Evolutionary conservation across 2,113 vertebrate genomes (phyloP).

Genomic region (Barnardius zonarius): DNA sequence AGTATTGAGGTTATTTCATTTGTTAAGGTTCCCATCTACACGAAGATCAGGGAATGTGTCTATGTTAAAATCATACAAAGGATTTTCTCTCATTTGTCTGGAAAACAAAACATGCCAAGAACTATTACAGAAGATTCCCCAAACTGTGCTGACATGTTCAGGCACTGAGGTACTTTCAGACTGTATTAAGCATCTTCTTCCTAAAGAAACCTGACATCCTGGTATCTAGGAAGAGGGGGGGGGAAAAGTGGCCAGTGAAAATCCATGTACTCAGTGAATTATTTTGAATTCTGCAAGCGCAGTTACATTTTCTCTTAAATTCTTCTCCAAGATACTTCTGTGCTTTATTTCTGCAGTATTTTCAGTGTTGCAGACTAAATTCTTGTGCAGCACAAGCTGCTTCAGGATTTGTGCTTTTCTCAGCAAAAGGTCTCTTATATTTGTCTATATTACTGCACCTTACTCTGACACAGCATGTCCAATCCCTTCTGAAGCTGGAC

Average conservation of each 20-base stretch:
- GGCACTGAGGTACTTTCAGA: conserved; percentile 49
- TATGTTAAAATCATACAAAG: conserved; percentile 1
- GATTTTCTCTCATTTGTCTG: conserved; percentile 10
- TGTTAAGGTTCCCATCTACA: background rate
- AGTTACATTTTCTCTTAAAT: background rate
- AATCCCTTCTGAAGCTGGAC: background rate
- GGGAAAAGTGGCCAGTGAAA: background rate
- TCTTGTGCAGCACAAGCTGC: background rate
- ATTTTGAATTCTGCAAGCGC: background rate
- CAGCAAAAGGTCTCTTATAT: background rate
- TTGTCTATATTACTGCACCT: background rate
- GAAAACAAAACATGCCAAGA: conserved; percentile 53
- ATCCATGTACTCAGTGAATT: background rate
- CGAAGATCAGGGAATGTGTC: background rate
- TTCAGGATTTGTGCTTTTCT: background rate
- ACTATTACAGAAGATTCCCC: conserved; percentile 29
- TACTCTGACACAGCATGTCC: background rate
- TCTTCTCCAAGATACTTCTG: background rate
- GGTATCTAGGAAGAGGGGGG: background rate
- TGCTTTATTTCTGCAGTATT: background rate
- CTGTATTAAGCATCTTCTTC: conserved; percentile 13
- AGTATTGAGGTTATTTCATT: background rate
- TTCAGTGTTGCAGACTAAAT: background rate
- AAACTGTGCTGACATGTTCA: conserved; percentile 35
- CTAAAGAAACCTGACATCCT: conserved; percentile 60